A percentile compares a stretch with the other conserved stretches of the same genome.
phyloP scores from a whole-genome alignment of 2,113 vertebrate species.

The Holacanthus passer region DNA sequence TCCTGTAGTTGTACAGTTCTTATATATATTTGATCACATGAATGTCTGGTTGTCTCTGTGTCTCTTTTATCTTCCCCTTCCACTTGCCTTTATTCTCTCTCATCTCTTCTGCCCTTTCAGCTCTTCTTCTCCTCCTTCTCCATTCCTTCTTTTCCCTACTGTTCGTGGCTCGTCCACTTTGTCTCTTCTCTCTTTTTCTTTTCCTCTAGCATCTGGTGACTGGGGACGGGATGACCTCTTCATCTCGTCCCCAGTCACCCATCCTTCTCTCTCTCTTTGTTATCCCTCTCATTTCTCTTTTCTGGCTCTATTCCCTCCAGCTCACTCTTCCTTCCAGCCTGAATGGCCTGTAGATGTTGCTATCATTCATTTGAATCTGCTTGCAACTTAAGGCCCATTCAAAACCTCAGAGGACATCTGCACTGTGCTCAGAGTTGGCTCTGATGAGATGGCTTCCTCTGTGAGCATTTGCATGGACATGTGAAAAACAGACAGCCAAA shows the following conservation, averaged over 20 bases:
- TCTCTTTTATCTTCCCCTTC: slow-evolving; percentile 61
- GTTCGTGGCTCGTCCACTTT: slow-evolving; percentile 15
- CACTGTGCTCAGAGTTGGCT: background rate
- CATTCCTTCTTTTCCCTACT: background rate
- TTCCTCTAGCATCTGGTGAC: slow-evolving; percentile 20
- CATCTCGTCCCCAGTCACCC: background rate
- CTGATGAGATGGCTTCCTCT: background rate
- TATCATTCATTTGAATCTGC: slow-evolving; percentile 47
- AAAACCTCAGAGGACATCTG: slow-evolving; percentile 28
- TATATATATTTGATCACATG: slow-evolving; percentile 73
- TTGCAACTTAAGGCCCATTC: slow-evolving; percentile 1
- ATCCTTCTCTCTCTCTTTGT: slow-evolving; percentile 4
- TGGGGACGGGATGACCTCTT: too few species aligned
- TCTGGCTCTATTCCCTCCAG: slow-evolving; percentile 9
- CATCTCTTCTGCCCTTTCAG: slow-evolving; percentile 50
- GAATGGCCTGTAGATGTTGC: slow-evolving; percentile 25
- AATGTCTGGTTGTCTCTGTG: slow-evolving; percentile 55
- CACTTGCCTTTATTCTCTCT: slow-evolving; percentile 53
- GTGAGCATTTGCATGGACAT: slow-evolving; percentile 8
- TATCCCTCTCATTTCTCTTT: slow-evolving; percentile 26
- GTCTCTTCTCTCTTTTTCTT: too few species aligned
- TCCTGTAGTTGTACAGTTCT: slow-evolving; percentile 44
- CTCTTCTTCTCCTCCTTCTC: slow-evolving; percentile 25
- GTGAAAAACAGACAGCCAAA: background rate
- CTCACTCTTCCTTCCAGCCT: slow-evolving; percentile 23